phyloP scores from a whole-genome alignment of 2,888 invertebrate genomes.

The Leucania comma region DNA sequence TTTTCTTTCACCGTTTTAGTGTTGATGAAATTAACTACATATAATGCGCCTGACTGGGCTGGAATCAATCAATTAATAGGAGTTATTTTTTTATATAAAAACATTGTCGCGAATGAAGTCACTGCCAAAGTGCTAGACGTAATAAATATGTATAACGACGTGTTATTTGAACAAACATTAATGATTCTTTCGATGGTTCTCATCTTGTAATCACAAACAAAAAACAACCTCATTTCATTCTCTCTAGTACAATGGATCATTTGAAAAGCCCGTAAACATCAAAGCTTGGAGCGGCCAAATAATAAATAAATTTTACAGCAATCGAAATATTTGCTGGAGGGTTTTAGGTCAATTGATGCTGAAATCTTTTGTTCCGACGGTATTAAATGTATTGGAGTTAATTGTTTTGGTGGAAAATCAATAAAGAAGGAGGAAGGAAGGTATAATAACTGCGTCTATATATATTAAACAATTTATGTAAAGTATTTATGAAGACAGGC shows the following conservation, averaged over 20 bases:
- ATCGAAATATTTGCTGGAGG: conserved; percentile 34
- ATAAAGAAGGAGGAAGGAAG: not conserved
- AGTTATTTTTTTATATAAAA: too few species aligned
- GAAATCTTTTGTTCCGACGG: conserved; percentile 35
- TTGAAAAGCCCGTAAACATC: conserved; percentile 42
- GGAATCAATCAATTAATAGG: too few species aligned
- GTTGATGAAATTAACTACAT: too few species aligned
- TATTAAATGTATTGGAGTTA: conserved; percentile 31
- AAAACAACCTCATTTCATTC: conserved; percentile 23
- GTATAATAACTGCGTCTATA: not conserved
- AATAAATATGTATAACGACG: not conserved
- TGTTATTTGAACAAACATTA: not conserved
- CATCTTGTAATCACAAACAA: conserved; percentile 12
- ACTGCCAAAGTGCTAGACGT: too few species aligned
- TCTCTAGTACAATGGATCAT: conserved; percentile 27
- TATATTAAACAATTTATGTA: too few species aligned
- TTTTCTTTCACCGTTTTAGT: too few species aligned
- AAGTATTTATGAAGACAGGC: too few species aligned
- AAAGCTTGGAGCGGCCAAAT: conserved; percentile 51
- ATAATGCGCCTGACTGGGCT: too few species aligned
- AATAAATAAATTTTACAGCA: conserved; percentile 59
- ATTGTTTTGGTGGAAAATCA: conserved; percentile 7
- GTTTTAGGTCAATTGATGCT: conserved; percentile 50
- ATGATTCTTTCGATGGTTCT: not conserved
- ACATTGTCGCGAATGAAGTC: too few species aligned